Percentiles rank a stretch among this genome's conserved stretches.
Conservation (phyloP, 2,113 vertebrate species). For the Callocephalon fimbriatum region DNA sequence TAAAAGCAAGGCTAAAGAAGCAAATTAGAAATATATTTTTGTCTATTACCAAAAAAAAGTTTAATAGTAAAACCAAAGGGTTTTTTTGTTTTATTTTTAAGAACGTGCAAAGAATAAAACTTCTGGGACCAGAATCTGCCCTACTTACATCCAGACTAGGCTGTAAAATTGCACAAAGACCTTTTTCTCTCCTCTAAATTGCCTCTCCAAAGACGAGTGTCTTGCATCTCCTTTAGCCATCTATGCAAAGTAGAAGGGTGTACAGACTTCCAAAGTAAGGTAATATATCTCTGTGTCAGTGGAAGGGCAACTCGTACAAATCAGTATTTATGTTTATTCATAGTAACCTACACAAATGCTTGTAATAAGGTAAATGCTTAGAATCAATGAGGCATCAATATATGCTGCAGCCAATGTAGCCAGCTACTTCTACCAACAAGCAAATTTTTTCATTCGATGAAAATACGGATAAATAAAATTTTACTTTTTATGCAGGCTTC, state of each 20-base stretch:
- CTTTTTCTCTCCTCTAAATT: constrained; percentile 61
- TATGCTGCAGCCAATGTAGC: not conserved
- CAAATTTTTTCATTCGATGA: not conserved
- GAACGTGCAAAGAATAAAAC: not conserved
- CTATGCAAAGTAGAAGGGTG: constrained; percentile 64
- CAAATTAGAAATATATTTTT: not conserved
- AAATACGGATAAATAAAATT: not conserved
- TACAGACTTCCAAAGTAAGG: constrained; percentile 64
- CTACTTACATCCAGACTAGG: not conserved
- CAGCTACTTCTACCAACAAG: not conserved
- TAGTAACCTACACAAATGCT: constrained; percentile 60
- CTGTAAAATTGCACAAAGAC: constrained; percentile 20
- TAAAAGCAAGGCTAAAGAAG: not conserved
- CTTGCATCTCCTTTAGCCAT: constrained; percentile 64
- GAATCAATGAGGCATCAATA: not conserved
- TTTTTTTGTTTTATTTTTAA: not conserved
- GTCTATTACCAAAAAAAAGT: not conserved
- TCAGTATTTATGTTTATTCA: constrained; percentile 72
- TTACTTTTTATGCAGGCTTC: not conserved
- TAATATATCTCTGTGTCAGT: constrained; percentile 69
- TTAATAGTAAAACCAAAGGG: not conserved
- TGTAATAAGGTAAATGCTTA: constrained; percentile 44
- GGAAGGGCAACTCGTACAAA: constrained; percentile 59
- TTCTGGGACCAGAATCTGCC: not conserved
- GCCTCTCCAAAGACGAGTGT: constrained; percentile 36